A percentile compares a stretch with the other conserved stretches of the same genome.
Conservation (phyloP, 64 coral and sea anemone species). For the Actinia equina region DNA sequence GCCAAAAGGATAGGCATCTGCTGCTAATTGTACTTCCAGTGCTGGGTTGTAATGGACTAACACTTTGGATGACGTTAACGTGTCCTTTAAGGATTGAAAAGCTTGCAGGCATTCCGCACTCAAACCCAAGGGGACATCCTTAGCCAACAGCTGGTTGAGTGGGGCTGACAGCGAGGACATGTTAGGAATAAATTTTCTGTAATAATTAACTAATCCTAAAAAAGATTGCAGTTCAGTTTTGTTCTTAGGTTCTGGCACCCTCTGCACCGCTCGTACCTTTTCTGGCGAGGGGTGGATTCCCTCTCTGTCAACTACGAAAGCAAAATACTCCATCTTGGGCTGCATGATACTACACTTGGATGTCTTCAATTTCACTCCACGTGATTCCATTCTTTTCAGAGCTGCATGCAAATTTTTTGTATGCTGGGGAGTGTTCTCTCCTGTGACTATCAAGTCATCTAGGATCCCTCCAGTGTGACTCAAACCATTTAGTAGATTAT, state of each 20-base stretch:
- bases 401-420: background rate
- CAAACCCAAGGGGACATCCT: conserved; percentile 23
- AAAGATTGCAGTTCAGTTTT: conserved; percentile 18
- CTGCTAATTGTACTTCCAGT: background rate
- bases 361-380: conserved; percentile 31
- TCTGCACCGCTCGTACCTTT: conserved; percentile 9
- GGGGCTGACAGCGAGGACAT: conserved; percentile 13
- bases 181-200: conserved; percentile 36
- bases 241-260: conserved; percentile 14
- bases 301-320: background rate
- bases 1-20: background rate
- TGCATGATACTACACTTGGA: conserved; percentile 43
- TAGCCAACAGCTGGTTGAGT: conserved; percentile 15
- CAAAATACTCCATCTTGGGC: conserved; percentile 13
- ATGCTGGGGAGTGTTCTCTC: too few relatives aligned
- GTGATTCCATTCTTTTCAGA: conserved; percentile 7
- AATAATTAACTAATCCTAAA: conserved; percentile 33
- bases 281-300: conserved; percentile 18
- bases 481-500: conserved; percentile 14
- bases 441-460: too few relatives aligned
- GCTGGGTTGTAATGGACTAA: conserved; percentile 24
- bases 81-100: conserved; percentile 23
- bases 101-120: background rate
- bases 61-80: background rate
- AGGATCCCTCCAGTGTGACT: too few relatives aligned